Evolutionary conservation across 1,140 invertebrate species (phyloP), one percentile per base, ranked within the genome.

Genomic region (Ips nitidus): DNA sequence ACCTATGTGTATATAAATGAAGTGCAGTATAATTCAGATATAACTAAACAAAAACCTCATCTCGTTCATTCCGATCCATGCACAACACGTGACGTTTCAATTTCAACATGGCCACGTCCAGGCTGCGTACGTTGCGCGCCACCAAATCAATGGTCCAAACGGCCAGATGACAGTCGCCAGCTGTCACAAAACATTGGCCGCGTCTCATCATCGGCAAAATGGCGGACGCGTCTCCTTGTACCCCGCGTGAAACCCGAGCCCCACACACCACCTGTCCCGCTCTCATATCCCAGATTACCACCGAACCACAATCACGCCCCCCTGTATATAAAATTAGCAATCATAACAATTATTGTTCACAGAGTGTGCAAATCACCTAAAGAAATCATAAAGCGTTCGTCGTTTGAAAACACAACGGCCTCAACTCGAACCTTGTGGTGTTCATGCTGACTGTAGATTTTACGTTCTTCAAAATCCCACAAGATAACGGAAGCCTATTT

Each of bases 381-480:
- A 2, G 92, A 94, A 43, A 94, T 87, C 59, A 96, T 82, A 79
- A 90, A 95, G 52, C 85, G 85, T 69, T 93, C 92, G 78, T 93
- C 88, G 39, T 86, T 84, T 1, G 94, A 92, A 79, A 97, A 96
- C 8, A 86, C 84, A 6, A 97, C 82, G 5, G 91, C 87, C 82
- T 95, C 90, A 0, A 97, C 89, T 55, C 92, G 88, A 0, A 90
- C 89, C 84, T 94, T 95, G 79, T 98, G 95, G 6, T 94, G 82
- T 79, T 91, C 89, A 79, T 95, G 88, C 60, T 85, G 87, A 0
- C 85, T 83, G 52, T 90, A 79, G 53, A 88, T 78, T 42, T 80
- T 82, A 68, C 84, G 86, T 50, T 83, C 84, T 4, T 88, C 83
- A 76, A 90, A 96, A 77, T 95, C 88, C 94, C 94, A 98, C 22